A percentile compares a stretch with the other conserved stretches of the same genome.
These are phyloP conservation scores for Ibidorhyncha struthersii DNA, from an alignment of 2,113 vertebrate genomes.

Conservation along the genomic window DNA sequence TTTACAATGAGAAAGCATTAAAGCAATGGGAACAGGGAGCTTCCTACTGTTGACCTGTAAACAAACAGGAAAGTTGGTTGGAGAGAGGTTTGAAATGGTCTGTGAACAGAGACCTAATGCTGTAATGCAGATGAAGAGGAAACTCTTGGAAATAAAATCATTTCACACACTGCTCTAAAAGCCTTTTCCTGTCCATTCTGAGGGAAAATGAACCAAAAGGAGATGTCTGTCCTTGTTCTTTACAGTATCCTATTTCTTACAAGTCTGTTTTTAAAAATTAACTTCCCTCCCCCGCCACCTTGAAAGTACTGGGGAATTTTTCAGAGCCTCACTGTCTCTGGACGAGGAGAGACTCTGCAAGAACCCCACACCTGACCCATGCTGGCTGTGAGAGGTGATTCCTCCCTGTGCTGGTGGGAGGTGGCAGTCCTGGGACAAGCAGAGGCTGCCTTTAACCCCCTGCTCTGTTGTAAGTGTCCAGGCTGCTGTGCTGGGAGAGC, in stretches of 20 bases:
- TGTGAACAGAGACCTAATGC: background rate
- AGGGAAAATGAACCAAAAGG: background rate
- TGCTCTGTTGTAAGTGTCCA: background rate
- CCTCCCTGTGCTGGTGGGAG: background rate
- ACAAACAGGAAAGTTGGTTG: background rate
- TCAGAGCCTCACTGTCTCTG: background rate
- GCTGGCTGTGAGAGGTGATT: background rate
- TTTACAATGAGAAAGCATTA: background rate
- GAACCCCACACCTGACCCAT: accelerated
- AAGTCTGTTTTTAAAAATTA: background rate
- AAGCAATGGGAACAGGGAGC: background rate
- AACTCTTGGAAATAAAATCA: background rate
- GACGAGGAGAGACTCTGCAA: background rate
- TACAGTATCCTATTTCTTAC: background rate
- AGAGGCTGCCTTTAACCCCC: background rate
- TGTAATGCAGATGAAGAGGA: background rate
- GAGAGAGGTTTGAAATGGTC: background rate
- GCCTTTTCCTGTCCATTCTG: background rate
- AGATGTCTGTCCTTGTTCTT: background rate
- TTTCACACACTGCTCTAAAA: background rate
- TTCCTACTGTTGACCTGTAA: background rate
- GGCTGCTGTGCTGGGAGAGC: background rate
- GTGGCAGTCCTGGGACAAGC: background rate
- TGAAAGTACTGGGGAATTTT: background rate
- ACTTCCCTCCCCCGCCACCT: background rate